phyloP scores from a whole-genome alignment of 2,113 vertebrate genomes.

The Mus spicilegus region DNA sequence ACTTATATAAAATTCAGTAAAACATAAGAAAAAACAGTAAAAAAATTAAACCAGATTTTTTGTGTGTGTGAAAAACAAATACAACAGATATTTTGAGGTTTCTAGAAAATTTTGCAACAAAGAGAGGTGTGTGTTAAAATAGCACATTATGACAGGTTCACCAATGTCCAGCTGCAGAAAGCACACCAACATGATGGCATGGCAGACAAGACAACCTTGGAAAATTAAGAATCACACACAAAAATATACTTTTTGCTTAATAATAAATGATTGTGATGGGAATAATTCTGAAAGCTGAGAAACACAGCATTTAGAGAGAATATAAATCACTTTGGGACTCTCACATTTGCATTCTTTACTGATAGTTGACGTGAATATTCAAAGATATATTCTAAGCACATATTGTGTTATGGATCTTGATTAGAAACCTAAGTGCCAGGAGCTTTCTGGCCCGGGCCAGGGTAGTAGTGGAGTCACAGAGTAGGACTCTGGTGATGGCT shows the following conservation, averaged over 20 bases:
- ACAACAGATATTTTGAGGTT: background rate
- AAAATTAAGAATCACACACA: background rate
- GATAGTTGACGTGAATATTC: background rate
- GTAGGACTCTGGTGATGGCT: too few relatives aligned
- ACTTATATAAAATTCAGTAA: background rate
- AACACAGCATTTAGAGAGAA: background rate
- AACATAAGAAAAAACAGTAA: background rate
- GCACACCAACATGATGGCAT: background rate
- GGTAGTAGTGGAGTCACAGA: too few relatives aligned
- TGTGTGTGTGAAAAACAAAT: background rate
- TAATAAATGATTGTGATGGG: background rate
- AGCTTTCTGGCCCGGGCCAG: too few relatives aligned
- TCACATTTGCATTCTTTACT: background rate
- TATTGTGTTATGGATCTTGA: background rate
- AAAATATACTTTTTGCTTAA: conserved; percentile 21
- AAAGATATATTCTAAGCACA: background rate
- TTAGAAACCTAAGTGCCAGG: background rate
- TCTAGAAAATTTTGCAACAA: background rate
- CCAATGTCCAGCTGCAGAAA: background rate
- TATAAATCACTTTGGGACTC: background rate
- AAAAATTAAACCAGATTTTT: background rate
- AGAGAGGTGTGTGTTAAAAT: background rate
- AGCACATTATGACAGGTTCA: background rate
- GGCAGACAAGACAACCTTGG: background rate
- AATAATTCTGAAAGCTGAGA: background rate